Evolutionary conservation across 2,797 vertebrate genomes (phyloP).

Genomic region (Ciconia nigra): DNA sequence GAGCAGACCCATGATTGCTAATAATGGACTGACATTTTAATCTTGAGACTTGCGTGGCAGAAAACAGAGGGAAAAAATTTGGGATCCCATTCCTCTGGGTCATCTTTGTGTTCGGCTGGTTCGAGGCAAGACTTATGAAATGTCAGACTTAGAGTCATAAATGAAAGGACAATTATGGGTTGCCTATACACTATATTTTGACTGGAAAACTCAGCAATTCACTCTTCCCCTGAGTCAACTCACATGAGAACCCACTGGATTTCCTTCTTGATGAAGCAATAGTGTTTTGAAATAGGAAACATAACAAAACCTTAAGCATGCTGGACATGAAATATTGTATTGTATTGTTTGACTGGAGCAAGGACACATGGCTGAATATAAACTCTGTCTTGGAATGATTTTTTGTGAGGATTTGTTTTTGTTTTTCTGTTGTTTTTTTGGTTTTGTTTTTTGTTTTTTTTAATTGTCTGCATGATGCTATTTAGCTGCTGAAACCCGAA

Average conservation of each 20-base stretch:
- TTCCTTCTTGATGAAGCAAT: neutral
- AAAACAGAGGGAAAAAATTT: neutral
- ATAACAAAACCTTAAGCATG: neutral
- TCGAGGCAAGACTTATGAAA: neutral
- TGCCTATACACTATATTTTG: neutral
- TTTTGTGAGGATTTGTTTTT: neutral
- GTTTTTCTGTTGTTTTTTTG: neutral
- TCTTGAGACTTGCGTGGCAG: neutral
- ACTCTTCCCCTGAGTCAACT: neutral
- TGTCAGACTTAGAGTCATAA: neutral
- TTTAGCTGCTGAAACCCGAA: neutral
- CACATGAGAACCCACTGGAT: neutral
- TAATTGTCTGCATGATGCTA: neutral
- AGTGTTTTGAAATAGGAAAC: neutral
- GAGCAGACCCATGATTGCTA: neutral
- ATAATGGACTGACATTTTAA: neutral
- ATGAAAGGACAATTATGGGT: neutral
- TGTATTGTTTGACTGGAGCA: neutral
- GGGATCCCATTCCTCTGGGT: neutral
- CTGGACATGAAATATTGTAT: neutral
- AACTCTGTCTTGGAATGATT: neutral
- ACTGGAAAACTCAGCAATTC: neutral
- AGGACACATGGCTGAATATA: neutral
- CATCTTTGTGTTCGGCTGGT: neutral
- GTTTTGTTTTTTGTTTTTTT: neutral